phyloP scores from a whole-genome alignment of 2,888 invertebrate genomes.

The Drosophila percnosoma region DNA sequence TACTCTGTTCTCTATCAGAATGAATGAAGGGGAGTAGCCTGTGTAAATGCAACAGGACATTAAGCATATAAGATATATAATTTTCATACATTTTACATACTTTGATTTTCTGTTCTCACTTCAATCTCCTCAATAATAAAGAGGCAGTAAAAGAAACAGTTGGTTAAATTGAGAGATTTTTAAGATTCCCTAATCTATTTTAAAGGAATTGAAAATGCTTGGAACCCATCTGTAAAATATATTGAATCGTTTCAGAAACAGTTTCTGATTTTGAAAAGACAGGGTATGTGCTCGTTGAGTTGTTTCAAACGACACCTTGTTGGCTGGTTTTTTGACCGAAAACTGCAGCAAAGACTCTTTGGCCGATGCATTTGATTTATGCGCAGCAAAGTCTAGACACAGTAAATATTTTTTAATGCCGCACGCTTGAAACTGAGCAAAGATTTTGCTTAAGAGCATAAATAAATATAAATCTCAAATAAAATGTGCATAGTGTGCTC shows the following conservation, averaged over 20 bases:
- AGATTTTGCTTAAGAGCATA: constrained; percentile 62
- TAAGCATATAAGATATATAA: neutral
- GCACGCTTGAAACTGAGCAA: constrained; percentile 46
- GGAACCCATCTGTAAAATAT: neutral
- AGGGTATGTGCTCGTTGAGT: constrained; percentile 17
- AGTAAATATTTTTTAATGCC: constrained; percentile 81
- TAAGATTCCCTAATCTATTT: neutral
- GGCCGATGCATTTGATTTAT: constrained; percentile 76
- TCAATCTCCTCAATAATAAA: neutral
- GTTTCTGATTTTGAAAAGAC: neutral
- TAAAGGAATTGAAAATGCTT: neutral
- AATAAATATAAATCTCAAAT: constrained; percentile 67
- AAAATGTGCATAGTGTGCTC: constrained; percentile 64
- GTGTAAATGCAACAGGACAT: neutral
- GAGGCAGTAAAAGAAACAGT: too few species aligned
- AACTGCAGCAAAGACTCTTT: constrained; percentile 56
- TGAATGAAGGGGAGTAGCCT: too few species aligned
- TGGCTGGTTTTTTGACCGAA: constrained; percentile 39
- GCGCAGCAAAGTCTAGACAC: constrained; percentile 71
- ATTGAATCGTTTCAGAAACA: too few species aligned
- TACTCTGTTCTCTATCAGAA: constrained; percentile 15
- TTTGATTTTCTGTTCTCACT: neutral
- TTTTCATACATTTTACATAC: neutral
- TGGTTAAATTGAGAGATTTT: neutral
- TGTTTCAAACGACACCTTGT: neutral